Conservation (phyloP, 2,113 vertebrate genomes). For the Turdus rufiventris region DNA sequence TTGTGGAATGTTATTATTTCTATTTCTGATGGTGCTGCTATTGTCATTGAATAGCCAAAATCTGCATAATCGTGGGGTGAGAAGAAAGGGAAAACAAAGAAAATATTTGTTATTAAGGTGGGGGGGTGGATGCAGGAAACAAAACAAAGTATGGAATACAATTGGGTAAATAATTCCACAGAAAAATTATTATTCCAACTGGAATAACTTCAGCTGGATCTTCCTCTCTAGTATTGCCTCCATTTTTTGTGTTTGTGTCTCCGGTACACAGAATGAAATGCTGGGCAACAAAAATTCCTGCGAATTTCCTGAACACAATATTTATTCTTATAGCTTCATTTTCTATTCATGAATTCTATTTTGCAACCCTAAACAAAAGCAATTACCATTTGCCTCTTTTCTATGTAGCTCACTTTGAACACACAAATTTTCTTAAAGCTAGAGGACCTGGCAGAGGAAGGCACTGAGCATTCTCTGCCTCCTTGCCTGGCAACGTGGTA, state of each 20-base stretch:
- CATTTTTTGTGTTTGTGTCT: neutral
- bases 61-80: neutral
- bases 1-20: neutral
- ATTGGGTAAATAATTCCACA: neutral
- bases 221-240: neutral
- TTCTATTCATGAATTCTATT: conserved; percentile 33
- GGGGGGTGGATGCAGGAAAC: neutral
- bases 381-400: neutral
- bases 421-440: neutral
- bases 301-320: neutral
- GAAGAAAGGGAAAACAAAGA: neutral
- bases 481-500: neutral
- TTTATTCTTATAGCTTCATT: conserved; percentile 22
- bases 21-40: neutral
- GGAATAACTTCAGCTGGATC: neutral
- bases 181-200: neutral
- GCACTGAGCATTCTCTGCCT: neutral
- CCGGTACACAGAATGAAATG: neutral
- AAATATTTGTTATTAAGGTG: neutral
- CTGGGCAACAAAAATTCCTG: neutral
- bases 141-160: neutral
- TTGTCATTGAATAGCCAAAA: neutral
- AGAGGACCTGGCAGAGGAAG: neutral
- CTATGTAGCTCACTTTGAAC: neutral
- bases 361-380: conserved; percentile 39